These are phyloP conservation scores for Ormyrus nitidulus DNA, from an alignment of 2,888 invertebrate species.

Conservation along the genomic window DNA sequence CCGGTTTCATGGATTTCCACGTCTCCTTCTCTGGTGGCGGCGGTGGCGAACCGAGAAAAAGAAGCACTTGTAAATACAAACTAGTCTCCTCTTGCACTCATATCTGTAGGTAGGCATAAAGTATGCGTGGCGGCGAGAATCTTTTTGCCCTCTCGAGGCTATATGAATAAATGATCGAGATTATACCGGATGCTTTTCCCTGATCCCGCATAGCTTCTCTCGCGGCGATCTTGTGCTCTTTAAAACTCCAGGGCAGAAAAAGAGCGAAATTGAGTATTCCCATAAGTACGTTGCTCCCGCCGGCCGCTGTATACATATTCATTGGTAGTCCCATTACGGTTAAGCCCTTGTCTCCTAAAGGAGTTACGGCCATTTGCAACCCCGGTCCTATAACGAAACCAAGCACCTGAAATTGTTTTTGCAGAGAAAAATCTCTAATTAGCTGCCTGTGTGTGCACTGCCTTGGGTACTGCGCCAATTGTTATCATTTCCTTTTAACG, in stretches of 20 bases:
- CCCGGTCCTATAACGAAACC: constrained; percentile 92
- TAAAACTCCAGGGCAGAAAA: constrained; percentile 86
- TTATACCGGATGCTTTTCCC: constrained; percentile 80
- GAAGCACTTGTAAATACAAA: constrained; percentile 13
- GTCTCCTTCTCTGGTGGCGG: constrained; percentile 81
- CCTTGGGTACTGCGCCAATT: no score
- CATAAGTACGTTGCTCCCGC: constrained; percentile 89
- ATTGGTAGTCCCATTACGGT: constrained; percentile 80
- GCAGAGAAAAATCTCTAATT: not conserved
- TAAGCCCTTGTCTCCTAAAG: constrained; percentile 83
- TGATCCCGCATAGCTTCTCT: constrained; percentile 87
- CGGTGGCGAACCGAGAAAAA: constrained; percentile 8
- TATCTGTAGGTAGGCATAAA: not conserved
- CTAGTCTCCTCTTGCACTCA: not conserved
- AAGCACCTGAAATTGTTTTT: constrained; percentile 77
- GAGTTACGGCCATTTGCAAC: constrained; percentile 88
- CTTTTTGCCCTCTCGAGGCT: constrained; percentile 17
- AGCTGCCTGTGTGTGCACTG: not conserved
- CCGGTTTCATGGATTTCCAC: constrained; percentile 83
- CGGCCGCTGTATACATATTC: constrained; percentile 92
- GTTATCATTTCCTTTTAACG: no score
- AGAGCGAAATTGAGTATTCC: constrained; percentile 84
- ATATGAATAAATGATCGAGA: constrained; percentile 48
- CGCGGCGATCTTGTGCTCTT: constrained; percentile 86
- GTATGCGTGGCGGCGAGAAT: not conserved